Evolutionary conservation across 1,140 invertebrate genomes (phyloP).

Genomic region (Doryteuthis pealeii): DNA sequence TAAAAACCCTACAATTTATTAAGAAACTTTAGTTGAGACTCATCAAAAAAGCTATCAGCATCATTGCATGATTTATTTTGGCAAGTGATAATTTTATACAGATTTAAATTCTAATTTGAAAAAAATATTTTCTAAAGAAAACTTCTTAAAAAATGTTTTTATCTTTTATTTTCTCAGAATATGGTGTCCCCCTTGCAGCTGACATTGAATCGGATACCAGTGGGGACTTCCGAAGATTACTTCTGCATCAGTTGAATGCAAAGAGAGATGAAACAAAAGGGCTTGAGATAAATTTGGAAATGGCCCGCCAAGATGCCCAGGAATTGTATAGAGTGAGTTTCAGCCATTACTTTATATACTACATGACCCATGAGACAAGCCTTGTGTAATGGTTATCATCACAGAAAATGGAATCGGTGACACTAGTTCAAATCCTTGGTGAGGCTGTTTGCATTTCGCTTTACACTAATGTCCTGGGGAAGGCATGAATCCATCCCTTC

Average conservation of each 20-base stretch:
- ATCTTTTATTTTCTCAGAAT: slow-evolving; percentile 67
- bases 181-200: slow-evolving; percentile 78
- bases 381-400: too few species aligned
- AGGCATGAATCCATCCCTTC: too few species aligned
- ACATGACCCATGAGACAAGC: too few species aligned
- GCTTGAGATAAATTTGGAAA: neutral
- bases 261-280: slow-evolving; percentile 23
- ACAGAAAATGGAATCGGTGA: too few species aligned
- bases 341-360: neutral
- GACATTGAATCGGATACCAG: slow-evolving; percentile 90
- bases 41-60: too few species aligned
- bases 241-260: slow-evolving; percentile 65
- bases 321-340: slow-evolving; percentile 43
- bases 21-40: too few species aligned
- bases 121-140: neutral
- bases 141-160: neutral
- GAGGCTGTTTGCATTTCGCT: too few species aligned
- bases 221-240: slow-evolving; percentile 85
- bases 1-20: too few species aligned
- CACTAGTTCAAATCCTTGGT: too few species aligned
- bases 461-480: too few species aligned
- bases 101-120: neutral
- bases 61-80: too few species aligned
- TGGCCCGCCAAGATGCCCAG: slow-evolving; percentile 44
- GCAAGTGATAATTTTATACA: too few species aligned